phyloP scores from a whole-genome alignment of 2,797 vertebrate species.

The Australoheros facetus region DNA sequence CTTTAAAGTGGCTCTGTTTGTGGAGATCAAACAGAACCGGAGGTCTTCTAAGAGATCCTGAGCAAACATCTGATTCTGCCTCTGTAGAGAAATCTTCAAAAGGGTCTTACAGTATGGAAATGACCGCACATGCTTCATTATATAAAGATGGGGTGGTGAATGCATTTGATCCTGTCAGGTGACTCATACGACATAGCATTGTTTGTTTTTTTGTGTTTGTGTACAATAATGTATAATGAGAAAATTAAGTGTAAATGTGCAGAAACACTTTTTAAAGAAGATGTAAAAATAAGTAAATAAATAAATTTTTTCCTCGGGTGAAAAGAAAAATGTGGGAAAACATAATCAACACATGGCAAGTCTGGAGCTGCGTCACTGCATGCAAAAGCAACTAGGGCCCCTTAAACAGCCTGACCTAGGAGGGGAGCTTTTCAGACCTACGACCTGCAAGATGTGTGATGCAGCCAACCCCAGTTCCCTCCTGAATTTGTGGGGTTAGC shows the following conservation, averaged over 20 bases:
- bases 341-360: not conserved
- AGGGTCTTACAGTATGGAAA: conserved; percentile 66
- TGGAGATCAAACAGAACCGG: conserved; percentile 59
- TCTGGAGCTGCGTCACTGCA: not conserved
- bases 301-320: not conserved
- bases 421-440: not conserved
- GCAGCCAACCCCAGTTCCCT: not conserved
- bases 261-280: not conserved
- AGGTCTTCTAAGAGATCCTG: conserved; percentile 49
- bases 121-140: conserved; percentile 63
- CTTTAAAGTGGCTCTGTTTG: conserved; percentile 67
- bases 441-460: not conserved
- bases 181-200: not conserved
- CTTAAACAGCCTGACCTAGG: not conserved
- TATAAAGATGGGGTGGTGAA: conserved; percentile 47
- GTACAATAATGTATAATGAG: not conserved
- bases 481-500: not conserved
- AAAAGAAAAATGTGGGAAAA: not conserved
- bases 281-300: not conserved
- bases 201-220: not conserved
- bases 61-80: conserved; percentile 56
- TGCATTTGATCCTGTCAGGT: conserved; percentile 55
- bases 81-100: conserved; percentile 65
- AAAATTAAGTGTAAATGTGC: not conserved
- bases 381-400: not conserved